Percentiles rank a stretch among this genome's conserved stretches.
Conservation (phyloP, 1,140 invertebrate genomes). For the Campoletis sonorensis region DNA sequence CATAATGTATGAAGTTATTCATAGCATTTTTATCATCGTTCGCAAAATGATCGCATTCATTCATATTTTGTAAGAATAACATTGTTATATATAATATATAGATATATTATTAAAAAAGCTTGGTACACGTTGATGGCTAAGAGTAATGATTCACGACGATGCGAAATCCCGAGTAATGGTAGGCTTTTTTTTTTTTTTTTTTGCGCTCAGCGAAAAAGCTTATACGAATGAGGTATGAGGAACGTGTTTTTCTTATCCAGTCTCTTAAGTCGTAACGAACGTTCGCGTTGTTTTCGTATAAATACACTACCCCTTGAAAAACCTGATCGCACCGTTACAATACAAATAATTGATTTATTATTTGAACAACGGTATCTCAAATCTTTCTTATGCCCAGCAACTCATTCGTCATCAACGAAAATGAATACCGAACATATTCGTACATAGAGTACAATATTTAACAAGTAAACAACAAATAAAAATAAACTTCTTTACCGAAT, state of each 20-base stretch:
- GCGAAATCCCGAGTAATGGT: conserved; percentile 29
- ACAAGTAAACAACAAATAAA: no score
- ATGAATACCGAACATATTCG: no score
- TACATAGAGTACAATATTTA: no score
- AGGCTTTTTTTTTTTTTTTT: background rate
- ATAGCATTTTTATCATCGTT: background rate
- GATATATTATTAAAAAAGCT: conserved; percentile 43
- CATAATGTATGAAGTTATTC: no score
- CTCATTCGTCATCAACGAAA: no score
- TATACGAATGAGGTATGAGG: conserved; percentile 40
- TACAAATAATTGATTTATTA: no score
- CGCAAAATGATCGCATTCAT: conserved; percentile 11
- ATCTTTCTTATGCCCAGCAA: no score
- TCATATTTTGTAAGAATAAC: conserved; percentile 25
- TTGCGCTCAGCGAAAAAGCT: conserved; percentile 27
- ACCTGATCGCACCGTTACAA: no score
- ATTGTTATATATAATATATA: conserved; percentile 31
- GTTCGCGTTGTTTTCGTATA: background rate
- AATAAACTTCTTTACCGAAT: no score
- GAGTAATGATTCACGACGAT: background rate
- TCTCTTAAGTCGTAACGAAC: conserved; percentile 27
- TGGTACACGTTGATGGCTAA: conserved; percentile 37
- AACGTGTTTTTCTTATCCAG: conserved; percentile 38
- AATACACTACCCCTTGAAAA: no score
- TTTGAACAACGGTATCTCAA: no score